These are phyloP conservation scores for Ochropleura plecta DNA, from an alignment of 2,888 invertebrate genomes.

Conservation along the genomic window DNA sequence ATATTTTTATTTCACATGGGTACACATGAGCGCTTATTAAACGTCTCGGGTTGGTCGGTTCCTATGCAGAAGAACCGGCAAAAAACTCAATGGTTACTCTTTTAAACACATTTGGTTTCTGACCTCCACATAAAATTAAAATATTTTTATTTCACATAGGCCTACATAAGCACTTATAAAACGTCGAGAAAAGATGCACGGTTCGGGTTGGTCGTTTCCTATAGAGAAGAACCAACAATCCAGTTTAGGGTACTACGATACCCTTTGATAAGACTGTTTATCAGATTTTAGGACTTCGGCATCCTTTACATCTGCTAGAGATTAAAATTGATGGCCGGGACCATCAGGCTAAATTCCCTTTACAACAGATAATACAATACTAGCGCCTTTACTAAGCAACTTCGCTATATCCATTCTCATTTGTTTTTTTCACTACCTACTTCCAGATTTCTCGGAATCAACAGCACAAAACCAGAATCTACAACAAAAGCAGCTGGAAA, in stretches of 20 bases:
- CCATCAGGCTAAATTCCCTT: not conserved
- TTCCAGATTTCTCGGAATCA: conserved; percentile 82
- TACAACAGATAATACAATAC: no score
- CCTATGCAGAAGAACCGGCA: no score
- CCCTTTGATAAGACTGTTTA: not conserved
- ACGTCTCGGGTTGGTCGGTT: no score
- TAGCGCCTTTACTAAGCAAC: not conserved
- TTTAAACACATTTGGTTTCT: no score
- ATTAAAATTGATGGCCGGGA: not conserved
- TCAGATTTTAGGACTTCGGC: not conserved
- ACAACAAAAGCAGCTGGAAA: conserved; percentile 74
- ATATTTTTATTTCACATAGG: no score
- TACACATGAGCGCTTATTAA: no score
- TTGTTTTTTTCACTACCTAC: not conserved
- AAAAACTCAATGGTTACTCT: no score
- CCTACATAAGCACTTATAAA: no score
- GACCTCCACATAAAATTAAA: no score
- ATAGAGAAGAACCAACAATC: not conserved
- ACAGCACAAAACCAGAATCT: conserved; percentile 62
- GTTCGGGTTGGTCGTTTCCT: no score
- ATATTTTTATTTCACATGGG: no score
- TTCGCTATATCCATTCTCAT: not conserved
- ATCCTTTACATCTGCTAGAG: not conserved
- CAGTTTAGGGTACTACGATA: not conserved
- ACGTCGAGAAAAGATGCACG: no score